Conservation (phyloP, 2,797 vertebrate genomes). For the Enteromius radiatus region DNA sequence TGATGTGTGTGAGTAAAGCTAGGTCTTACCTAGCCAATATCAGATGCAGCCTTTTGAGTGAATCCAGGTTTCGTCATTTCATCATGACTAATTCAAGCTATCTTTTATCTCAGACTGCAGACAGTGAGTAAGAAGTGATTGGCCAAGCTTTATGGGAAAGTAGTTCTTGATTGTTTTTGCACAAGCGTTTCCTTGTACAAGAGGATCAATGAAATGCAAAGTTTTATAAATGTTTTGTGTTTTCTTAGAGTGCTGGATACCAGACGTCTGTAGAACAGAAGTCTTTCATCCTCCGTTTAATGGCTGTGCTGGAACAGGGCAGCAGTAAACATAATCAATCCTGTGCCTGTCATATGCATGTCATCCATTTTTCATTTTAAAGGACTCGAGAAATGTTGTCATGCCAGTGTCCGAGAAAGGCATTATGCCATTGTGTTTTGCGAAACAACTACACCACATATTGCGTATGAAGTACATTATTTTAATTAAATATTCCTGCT, state of each 20-base stretch:
- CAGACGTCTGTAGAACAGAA: not conserved
- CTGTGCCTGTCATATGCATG: not conserved
- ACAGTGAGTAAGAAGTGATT: not conserved
- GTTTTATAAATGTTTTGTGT: not conserved
- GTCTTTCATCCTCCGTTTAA: not conserved
- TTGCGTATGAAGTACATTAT: not conserved
- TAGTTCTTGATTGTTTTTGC: not conserved
- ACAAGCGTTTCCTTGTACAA: not conserved
- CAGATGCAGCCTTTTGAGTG: not conserved
- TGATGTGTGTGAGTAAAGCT: slow-evolving; percentile 1
- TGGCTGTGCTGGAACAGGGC: not conserved
- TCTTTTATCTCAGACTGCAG: slow-evolving; percentile 4
- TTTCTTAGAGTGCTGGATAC: not conserved
- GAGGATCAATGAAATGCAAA: not conserved
- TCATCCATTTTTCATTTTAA: slow-evolving; percentile 24
- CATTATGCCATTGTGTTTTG: not conserved
- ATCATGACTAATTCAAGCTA: slow-evolving; percentile 32
- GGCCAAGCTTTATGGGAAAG: not conserved
- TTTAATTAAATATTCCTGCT: slow-evolving; percentile 12
- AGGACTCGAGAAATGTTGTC: not conserved
- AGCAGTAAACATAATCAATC: slow-evolving; percentile 11
- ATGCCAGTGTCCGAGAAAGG: not conserved
- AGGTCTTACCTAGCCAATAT: not conserved
- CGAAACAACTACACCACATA: slow-evolving; percentile 25
- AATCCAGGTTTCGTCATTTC: slow-evolving; percentile 26